Percentiles rank a stretch among this genome's conserved stretches.
phyloP scores from a whole-genome alignment of 2,797 vertebrate species.

The Jordanella pulchra region DNA sequence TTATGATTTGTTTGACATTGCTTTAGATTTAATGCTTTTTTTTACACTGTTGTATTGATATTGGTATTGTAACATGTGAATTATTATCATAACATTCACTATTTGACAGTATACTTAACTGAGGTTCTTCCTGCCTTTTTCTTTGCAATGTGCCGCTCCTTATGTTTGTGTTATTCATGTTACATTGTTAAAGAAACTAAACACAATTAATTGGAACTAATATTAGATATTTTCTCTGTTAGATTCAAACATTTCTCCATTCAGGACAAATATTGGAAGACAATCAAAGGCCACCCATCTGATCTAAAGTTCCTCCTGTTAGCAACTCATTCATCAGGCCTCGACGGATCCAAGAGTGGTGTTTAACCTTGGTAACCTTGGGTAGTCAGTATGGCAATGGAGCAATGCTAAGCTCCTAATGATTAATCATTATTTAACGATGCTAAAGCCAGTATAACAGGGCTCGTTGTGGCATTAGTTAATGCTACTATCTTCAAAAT shows the following conservation, averaged over 20 bases:
- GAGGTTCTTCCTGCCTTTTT: background rate
- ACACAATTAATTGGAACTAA: background rate
- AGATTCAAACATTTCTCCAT: slow-evolving; percentile 11
- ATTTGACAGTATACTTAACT: too few species aligned
- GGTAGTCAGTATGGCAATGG: slow-evolving; percentile 15
- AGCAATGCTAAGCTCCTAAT: slow-evolving; percentile 16
- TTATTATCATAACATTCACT: too few species aligned
- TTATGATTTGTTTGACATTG: too few species aligned
- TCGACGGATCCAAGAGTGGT: slow-evolving; percentile 31
- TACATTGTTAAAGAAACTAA: background rate
- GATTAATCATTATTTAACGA: background rate
- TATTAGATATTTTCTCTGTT: slow-evolving; percentile 24
- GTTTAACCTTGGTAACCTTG: slow-evolving; percentile 56
- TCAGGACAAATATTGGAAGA: slow-evolving; percentile 14
- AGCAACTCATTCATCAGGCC: slow-evolving; percentile 29
- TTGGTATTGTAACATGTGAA: too few species aligned
- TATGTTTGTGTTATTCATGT: background rate
- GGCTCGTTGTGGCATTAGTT: too few species aligned
- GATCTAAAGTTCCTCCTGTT: slow-evolving; percentile 27
- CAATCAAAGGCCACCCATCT: slow-evolving; percentile 39
- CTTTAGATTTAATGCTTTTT: too few species aligned
- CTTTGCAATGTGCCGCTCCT: background rate
- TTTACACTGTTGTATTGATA: too few species aligned
- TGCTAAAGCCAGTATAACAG: too few species aligned
- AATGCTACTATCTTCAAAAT: too few species aligned